Evolutionary conservation across 2,113 vertebrate genomes (phyloP).

Genomic region (Lasiurus borealis): DNA sequence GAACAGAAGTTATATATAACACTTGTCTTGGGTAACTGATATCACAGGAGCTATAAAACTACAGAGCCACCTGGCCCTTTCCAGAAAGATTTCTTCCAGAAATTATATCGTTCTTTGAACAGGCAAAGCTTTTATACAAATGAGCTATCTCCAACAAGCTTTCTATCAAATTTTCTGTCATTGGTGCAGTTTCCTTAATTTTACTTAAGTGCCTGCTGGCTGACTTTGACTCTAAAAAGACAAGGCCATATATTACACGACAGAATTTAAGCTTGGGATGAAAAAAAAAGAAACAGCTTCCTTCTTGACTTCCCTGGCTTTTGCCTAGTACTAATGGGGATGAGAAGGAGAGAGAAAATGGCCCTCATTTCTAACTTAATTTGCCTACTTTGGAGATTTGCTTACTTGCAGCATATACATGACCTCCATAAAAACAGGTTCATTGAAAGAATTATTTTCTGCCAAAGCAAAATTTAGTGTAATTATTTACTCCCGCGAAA

Average conservation of each 20-base stretch:
- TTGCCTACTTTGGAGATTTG: constrained; percentile 30
- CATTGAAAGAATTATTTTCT: background rate
- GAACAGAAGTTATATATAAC: constrained; percentile 44
- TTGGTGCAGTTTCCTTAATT: constrained; percentile 69
- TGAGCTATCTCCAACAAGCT: constrained; percentile 57
- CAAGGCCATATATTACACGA: constrained; percentile 30
- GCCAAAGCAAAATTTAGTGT: constrained; percentile 39
- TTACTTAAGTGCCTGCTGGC: constrained; percentile 66
- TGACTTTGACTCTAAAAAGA: constrained; percentile 68
- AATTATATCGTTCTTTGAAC: constrained; percentile 62
- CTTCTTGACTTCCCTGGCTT: constrained; percentile 49
- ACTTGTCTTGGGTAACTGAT: constrained; percentile 62
- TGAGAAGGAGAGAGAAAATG: constrained; percentile 4
- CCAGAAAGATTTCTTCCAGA: constrained; percentile 61
- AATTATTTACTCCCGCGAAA: constrained; percentile 20
- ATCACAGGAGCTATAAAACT: constrained; percentile 51
- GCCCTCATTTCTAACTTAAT: constrained; percentile 32
- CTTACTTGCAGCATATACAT: constrained; percentile 58
- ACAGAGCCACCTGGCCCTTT: constrained; percentile 39
- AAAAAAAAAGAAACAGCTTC: constrained; percentile 42
- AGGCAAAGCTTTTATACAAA: constrained; percentile 71
- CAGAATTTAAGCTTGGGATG: constrained; percentile 58
- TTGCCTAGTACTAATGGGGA: constrained; percentile 32
- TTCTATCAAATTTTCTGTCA: constrained; percentile 66
- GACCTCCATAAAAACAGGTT: constrained; percentile 13